phyloP scores from a whole-genome alignment of 2,888 invertebrate genomes.

The Vesta saturnalis region DNA sequence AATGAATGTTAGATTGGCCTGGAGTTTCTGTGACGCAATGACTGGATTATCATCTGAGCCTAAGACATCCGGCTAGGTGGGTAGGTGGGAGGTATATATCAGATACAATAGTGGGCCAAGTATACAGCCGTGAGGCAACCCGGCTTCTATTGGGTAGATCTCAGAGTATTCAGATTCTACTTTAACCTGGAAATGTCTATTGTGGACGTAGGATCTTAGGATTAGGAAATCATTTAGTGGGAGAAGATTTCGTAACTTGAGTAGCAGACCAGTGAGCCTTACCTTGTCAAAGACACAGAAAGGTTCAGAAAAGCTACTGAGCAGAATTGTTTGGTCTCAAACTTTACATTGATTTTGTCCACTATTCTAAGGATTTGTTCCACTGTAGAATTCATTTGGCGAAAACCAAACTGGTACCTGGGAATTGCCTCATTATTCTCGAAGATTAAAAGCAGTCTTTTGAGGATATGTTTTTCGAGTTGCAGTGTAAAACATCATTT shows the following conservation, averaged over 20 bases:
- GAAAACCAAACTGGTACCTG: too few relatives aligned
- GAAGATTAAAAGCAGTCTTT: too few relatives aligned
- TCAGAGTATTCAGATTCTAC: not conserved
- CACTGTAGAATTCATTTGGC: too few relatives aligned
- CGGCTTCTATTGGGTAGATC: not conserved
- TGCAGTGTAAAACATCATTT: too few relatives aligned
- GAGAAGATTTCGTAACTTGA: not conserved
- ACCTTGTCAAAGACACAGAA: not conserved
- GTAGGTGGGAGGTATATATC: not conserved
- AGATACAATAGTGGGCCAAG: not conserved
- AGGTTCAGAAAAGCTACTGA: not conserved
- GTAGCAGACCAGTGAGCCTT: not conserved
- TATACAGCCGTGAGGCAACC: not conserved
- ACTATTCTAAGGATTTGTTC: not conserved
- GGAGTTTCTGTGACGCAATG: too few relatives aligned
- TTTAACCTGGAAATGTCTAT: not conserved
- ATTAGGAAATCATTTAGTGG: not conserved
- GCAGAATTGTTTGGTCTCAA: not conserved
- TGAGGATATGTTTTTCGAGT: too few relatives aligned
- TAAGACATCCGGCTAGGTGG: not conserved
- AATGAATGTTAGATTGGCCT: too few relatives aligned
- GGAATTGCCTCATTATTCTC: too few relatives aligned
- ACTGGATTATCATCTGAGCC: too few relatives aligned
- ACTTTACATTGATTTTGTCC: not conserved
- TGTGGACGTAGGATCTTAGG: not conserved